Percentiles rank a stretch among this genome's conserved stretches.
phyloP scores from a whole-genome alignment of 2,797 vertebrate species.

The Craterocephalus amniculus region DNA sequence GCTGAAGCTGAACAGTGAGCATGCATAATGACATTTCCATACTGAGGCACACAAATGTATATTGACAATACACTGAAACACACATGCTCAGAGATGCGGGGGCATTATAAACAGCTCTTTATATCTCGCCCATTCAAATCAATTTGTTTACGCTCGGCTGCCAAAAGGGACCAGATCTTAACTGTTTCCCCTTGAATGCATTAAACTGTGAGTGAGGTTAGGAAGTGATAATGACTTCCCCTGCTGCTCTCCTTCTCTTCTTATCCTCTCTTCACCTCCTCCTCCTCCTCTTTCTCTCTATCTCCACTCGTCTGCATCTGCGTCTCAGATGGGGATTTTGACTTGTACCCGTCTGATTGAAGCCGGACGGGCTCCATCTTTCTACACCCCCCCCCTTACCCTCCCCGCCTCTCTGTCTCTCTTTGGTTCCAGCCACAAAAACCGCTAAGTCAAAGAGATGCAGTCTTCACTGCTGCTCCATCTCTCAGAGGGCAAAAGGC shows the following conservation, averaged over 20 bases:
- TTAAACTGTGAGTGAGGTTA: slow-evolving; percentile 76
- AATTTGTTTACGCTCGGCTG: slow-evolving; percentile 78
- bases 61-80: slow-evolving; percentile 60
- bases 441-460: slow-evolving; percentile 64
- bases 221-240: slow-evolving; percentile 82
- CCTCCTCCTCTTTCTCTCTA: slow-evolving; percentile 26
- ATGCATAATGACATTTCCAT: slow-evolving; percentile 76
- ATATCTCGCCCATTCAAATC: slow-evolving; percentile 76
- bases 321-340: slow-evolving; percentile 74
- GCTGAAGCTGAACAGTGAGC: slow-evolving; percentile 65
- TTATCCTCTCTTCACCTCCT: slow-evolving; percentile 35
- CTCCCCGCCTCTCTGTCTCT: slow-evolving; percentile 30
- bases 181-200: slow-evolving; percentile 80
- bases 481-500: slow-evolving; percentile 43
- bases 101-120: slow-evolving; percentile 75
- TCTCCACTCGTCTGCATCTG: slow-evolving; percentile 69
- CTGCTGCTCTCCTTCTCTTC: slow-evolving; percentile 68
- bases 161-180: slow-evolving; percentile 77
- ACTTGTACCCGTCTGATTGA: slow-evolving; percentile 71
- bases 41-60: slow-evolving; percentile 67
- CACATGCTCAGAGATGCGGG: slow-evolving; percentile 47
- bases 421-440: slow-evolving; percentile 47
- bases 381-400: slow-evolving; percentile 10
- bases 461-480: slow-evolving; percentile 16
- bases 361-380: slow-evolving; percentile 62